A percentile compares a stretch with the other conserved stretches of the same genome.
Conservation (phyloP, 2,113 vertebrate species). For the Chionis minor region DNA sequence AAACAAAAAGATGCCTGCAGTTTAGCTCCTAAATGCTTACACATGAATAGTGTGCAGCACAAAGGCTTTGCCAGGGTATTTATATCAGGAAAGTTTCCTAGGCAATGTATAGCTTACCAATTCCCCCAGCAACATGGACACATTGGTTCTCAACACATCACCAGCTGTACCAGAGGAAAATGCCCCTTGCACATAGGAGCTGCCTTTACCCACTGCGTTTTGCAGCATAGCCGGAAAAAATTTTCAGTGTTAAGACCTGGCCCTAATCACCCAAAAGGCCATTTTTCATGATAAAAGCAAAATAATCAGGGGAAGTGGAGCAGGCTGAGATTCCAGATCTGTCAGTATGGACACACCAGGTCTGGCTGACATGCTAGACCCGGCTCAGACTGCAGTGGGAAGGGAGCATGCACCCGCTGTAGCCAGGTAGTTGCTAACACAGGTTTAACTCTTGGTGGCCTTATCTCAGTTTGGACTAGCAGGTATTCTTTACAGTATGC, state of each 20-base stretch:
- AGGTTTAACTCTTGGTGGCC: neutral
- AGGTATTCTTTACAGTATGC: neutral
- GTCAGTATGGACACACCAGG: neutral
- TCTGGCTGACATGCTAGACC: neutral
- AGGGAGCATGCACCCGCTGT: neutral
- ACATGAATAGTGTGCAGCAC: neutral
- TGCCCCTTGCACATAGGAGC: fast-evolving
- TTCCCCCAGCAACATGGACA: neutral
- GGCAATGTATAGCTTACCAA: neutral
- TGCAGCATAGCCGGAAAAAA: neutral
- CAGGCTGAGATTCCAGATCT: neutral
- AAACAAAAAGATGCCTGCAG: neutral
- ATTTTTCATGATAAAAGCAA: neutral
- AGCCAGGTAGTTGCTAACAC: neutral
- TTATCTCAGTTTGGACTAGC: neutral
- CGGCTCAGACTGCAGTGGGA: neutral
- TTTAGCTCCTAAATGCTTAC: neutral
- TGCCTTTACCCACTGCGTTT: neutral
- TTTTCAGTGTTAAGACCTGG: fast-evolving
- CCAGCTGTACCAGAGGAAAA: neutral
- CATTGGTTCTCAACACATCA: neutral
- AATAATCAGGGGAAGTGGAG: neutral
- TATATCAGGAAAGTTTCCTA: neutral
- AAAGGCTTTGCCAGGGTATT: neutral
- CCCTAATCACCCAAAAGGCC: neutral